Evolutionary conservation across 2,797 vertebrate species (phyloP).

Genomic region (Clarias laeviceps): DNA sequence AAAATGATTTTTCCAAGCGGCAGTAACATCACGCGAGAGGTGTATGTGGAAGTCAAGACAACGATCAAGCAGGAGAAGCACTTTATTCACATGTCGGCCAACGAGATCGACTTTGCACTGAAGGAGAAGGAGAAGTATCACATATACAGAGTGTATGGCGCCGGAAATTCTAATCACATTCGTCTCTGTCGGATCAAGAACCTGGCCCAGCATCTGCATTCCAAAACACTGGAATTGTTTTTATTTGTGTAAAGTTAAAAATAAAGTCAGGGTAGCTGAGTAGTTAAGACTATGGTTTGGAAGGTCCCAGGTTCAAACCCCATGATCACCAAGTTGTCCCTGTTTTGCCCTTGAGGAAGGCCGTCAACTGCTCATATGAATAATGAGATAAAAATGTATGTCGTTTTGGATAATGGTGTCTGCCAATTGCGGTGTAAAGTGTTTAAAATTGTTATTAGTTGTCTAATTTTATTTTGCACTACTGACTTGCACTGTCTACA

Average conservation of each 20-base stretch:
- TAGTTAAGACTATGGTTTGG: too few relatives aligned
- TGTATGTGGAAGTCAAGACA: slow-evolving; percentile 80
- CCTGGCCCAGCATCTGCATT: slow-evolving; percentile 79
- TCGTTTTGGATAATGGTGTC: too few relatives aligned
- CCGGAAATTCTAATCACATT: slow-evolving; percentile 69
- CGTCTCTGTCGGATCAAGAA: slow-evolving; percentile 77
- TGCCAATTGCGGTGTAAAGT: too few relatives aligned
- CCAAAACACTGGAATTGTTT: slow-evolving; percentile 74
- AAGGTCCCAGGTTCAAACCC: too few relatives aligned
- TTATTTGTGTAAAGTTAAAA: slow-evolving; percentile 68
- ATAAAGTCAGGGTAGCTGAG: too few relatives aligned
- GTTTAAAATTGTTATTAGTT: neutral
- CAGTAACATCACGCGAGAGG: slow-evolving; percentile 25
- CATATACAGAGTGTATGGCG: slow-evolving; percentile 75
- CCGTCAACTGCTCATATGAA: too few relatives aligned
- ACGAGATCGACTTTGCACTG: slow-evolving; percentile 78
- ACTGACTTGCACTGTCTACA: neutral
- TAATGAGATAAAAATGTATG: too few relatives aligned
- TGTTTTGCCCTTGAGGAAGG: too few relatives aligned
- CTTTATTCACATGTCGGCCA: slow-evolving; percentile 76
- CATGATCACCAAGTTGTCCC: too few relatives aligned
- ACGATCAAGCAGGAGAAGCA: slow-evolving; percentile 73
- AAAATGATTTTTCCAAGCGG: slow-evolving; percentile 61
- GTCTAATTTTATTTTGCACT: neutral
- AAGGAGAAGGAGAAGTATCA: slow-evolving; percentile 74